These are phyloP conservation scores for Clamator glandarius DNA, from an alignment of 2,797 vertebrate species.

Conservation along the genomic window DNA sequence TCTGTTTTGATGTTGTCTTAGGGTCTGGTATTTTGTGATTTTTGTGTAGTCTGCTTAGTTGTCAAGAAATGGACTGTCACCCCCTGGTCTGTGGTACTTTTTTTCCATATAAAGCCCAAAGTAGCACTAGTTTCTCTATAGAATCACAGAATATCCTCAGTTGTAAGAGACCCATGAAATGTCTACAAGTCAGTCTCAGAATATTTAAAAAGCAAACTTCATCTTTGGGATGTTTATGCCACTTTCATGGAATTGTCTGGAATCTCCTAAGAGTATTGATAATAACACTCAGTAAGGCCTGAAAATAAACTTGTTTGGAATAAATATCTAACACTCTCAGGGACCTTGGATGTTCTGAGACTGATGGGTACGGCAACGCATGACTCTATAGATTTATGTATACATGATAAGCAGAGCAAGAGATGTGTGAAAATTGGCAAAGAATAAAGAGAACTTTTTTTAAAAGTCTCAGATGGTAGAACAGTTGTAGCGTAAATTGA, in stretches of 20 bases:
- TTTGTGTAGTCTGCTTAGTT: background rate
- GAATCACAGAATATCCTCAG: background rate
- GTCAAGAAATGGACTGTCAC: background rate
- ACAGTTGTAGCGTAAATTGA: background rate
- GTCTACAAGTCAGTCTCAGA: background rate
- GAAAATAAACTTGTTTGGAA: background rate
- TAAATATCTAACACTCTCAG: background rate
- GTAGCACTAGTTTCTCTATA: background rate
- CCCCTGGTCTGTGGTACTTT: background rate
- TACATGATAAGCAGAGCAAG: background rate
- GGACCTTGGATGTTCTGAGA: background rate
- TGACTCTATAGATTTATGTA: conserved; percentile 27
- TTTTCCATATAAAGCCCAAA: background rate
- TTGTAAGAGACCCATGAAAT: background rate
- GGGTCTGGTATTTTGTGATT: background rate
- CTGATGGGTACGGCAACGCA: background rate
- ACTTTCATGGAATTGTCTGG: background rate
- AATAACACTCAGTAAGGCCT: background rate
- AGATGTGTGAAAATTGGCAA: background rate
- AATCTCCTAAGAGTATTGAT: background rate
- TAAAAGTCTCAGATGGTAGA: background rate
- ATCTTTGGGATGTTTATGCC: background rate
- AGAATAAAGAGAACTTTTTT: background rate
- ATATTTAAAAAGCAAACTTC: background rate
- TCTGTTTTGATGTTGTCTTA: background rate